Base-by-base conservation (phyloP, 2,888 invertebrate species). In the Eurois occulta region DNA sequence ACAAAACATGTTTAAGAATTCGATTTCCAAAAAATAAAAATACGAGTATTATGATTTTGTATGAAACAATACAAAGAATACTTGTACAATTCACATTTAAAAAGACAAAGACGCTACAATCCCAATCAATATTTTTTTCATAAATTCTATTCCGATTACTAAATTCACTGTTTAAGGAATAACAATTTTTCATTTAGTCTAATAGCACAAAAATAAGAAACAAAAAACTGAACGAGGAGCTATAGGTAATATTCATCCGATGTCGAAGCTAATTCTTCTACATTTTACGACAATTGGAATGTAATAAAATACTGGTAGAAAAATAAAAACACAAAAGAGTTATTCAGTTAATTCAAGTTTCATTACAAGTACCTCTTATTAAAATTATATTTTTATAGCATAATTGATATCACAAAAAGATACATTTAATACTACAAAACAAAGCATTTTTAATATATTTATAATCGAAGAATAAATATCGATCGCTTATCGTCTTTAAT, bases 401-500 rank as follows among this genome's bases (percentile, higher is more conserved):
- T 32, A 60, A 10, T 32, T 32, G 16, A 8, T 60, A 18, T 60
- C 21, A 13, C 32, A 13, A 28, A 3, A 24, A 24, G 21, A n/a
- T 75, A 62, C 41, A 64, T 43, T 28, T 5, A 41, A 32, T 58
- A 72, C 55, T 48, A 66, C 69, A 70, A 70, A 58, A 70, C 62
- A 77, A 77, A 75, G 28, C 52, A 72, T 28, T 58, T 58, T 58
- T 28, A 7, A 10, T 41, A 41, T 52, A 52, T 52, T 52, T 24
- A n/a, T n/a, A 1, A 21, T 55, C 11, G n/a, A n/a, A n/a, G 4
- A 52, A 52, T 6, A 52, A 52, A n/a, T n/a, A n/a, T 55, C n/a
- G 0, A 55, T n/a, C n/a, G 11, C 55, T 13, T 5, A 52, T 52
- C n/a, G 1, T 52, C 24, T 52, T 52, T 21, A 48, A 52, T 24